Conservation (phyloP, 2,888 invertebrate genomes). For the Lasioglossum leucozonium region DNA sequence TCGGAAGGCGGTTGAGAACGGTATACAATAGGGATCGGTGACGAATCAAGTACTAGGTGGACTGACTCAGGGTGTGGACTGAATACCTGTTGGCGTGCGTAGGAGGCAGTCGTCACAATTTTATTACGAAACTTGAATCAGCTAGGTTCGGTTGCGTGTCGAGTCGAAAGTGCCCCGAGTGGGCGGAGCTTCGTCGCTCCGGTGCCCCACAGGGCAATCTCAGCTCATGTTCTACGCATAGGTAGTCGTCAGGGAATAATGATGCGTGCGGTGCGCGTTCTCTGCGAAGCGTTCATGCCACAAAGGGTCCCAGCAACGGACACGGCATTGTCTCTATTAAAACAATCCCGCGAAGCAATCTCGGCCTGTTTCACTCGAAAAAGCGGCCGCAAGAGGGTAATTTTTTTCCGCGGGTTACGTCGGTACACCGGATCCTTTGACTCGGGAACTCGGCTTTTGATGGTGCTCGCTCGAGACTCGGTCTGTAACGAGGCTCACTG, state of each 20-base stretch:
- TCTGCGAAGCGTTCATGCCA: background rate
- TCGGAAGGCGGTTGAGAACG: too few relatives aligned
- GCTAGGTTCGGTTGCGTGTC: background rate
- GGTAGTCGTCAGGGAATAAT: background rate
- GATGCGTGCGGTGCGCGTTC: too few relatives aligned
- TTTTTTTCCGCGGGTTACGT: background rate
- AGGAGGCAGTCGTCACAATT: too few relatives aligned
- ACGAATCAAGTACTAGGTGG: too few relatives aligned
- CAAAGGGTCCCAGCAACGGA: background rate
- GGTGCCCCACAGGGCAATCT: background rate
- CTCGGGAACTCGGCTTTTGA: background rate
- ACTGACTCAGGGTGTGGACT: too few relatives aligned
- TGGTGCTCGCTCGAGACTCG: background rate
- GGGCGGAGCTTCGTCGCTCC: background rate
- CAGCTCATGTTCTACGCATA: background rate
- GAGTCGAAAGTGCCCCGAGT: background rate
- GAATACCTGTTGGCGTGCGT: too few relatives aligned
- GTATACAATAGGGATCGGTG: too few relatives aligned
- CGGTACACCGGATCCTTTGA: background rate
- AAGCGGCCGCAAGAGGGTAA: background rate
- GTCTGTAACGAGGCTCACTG: background rate
- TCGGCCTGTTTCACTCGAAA: background rate
- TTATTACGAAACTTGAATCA: background rate
- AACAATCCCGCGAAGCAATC: background rate
- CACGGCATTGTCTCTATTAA: background rate